phyloP scores from a whole-genome alignment of 2,888 invertebrate species.

The Matsumyia berberina region DNA sequence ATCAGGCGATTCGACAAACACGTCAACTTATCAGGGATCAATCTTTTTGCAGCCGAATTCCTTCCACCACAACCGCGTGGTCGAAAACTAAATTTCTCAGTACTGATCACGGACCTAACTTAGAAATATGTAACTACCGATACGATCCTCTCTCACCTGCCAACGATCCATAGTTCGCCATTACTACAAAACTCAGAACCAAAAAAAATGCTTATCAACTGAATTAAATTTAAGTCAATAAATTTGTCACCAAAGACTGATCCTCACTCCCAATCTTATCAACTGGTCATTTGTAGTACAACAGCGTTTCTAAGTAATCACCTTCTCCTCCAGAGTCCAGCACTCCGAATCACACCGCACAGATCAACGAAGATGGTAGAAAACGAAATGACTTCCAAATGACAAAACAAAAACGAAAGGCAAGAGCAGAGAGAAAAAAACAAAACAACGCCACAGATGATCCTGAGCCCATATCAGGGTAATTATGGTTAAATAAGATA shows the following conservation, averaged over 20 bases:
- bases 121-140: not conserved
- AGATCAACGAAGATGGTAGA: slow-evolving; percentile 62
- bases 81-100: not conserved
- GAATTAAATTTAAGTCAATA: slow-evolving; percentile 66
- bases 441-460: slow-evolving; percentile 75
- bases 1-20: no score
- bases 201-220: slow-evolving; percentile 51
- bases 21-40: no score
- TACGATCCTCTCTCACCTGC: slow-evolving; percentile 1
- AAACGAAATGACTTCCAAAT: slow-evolving; percentile 67
- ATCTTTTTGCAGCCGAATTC: no score
- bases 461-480: slow-evolving; percentile 84
- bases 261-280: slow-evolving; percentile 67
- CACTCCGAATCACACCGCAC: slow-evolving; percentile 54
- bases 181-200: not conserved
- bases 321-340: slow-evolving; percentile 44
- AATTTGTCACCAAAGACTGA: slow-evolving; percentile 69
- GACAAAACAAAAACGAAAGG: slow-evolving; percentile 57
- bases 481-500: slow-evolving; percentile 85
- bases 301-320: slow-evolving; percentile 73
- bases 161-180: not conserved
- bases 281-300: slow-evolving; percentile 74
- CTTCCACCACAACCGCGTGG: no score
- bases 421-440: slow-evolving; percentile 74
- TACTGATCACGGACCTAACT: slow-evolving; percentile 13